Evolutionary conservation across 2,797 vertebrate species (phyloP).

Genomic region (Hippocampus kuda): DNA sequence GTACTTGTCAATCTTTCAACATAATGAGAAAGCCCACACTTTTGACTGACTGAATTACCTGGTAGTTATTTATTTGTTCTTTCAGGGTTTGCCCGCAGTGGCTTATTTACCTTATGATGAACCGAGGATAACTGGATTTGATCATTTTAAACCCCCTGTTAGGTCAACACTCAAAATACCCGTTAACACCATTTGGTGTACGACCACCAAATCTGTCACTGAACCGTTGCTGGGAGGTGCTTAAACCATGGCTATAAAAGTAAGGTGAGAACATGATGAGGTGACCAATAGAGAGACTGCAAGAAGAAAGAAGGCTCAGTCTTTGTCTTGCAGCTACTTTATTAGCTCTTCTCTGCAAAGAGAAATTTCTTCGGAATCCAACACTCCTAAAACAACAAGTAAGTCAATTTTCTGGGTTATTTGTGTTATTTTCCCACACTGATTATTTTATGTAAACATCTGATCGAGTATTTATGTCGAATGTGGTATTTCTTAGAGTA

Average conservation of each 20-base stretch:
- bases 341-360: slow-evolving; percentile 7
- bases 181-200: not conserved
- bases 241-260: slow-evolving; percentile 10
- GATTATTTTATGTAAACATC: too few relatives aligned
- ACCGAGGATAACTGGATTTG: not conserved
- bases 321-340: slow-evolving; percentile 25
- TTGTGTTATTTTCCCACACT: not conserved
- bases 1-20: too few relatives aligned
- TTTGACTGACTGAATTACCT: not conserved
- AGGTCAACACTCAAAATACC: slow-evolving; percentile 7
- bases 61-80: not conserved
- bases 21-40: not conserved
- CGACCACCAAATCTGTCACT: not conserved
- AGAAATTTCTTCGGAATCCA: slow-evolving; percentile 2
- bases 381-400: slow-evolving; percentile 5
- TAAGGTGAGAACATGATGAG: not conserved
- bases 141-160: not conserved
- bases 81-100: not conserved
- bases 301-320: slow-evolving; percentile 20
- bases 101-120: not conserved
- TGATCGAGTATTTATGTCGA: too few relatives aligned
- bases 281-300: slow-evolving; percentile 12
- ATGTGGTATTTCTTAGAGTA: not conserved
- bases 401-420: slow-evolving; percentile 1
- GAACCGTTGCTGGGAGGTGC: not conserved